These are phyloP conservation scores for Limulus polyphemus DNA, from an alignment of 2,888 invertebrate species.

Conservation along the genomic window DNA sequence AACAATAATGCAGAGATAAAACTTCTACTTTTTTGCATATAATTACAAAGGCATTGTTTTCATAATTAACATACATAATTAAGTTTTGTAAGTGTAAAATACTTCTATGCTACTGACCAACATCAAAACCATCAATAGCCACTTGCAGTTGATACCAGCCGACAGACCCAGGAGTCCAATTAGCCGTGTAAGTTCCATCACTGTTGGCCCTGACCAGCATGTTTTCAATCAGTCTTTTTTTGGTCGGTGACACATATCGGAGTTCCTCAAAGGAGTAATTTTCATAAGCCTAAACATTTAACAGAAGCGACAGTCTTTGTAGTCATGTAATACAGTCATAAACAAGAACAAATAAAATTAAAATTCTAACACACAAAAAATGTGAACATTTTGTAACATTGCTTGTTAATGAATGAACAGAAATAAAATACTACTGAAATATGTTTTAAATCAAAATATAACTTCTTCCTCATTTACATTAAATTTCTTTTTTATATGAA, in stretches of 20 bases:
- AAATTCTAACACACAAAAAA: too few relatives aligned
- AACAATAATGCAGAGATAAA: background rate
- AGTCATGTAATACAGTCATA: too few relatives aligned
- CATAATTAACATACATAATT: background rate
- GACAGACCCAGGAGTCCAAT: conserved; percentile 84
- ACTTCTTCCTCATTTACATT: too few relatives aligned
- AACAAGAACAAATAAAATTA: too few relatives aligned
- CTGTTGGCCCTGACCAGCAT: conserved; percentile 61
- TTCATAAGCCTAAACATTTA: conserved; percentile 54
- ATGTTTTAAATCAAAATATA: too few relatives aligned
- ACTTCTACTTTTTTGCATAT: conserved; percentile 1
- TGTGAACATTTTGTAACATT: too few relatives aligned
- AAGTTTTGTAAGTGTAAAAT: conserved; percentile 1
- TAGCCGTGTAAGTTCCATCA: conserved; percentile 68
- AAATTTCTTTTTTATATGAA: too few relatives aligned
- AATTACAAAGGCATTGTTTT: background rate
- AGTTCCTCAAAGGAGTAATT: conserved; percentile 93
- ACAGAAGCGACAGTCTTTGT: too few relatives aligned
- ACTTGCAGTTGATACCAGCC: conserved; percentile 79
- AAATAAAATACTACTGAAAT: too few relatives aligned
- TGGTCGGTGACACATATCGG: conserved; percentile 55
- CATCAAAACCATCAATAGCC: conserved; percentile 62
- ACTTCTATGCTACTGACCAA: conserved; percentile 22
- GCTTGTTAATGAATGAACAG: too few relatives aligned
- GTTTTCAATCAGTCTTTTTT: conserved; percentile 59